These are phyloP conservation scores for Leguminivora glycinivorella DNA, from an alignment of 1,140 invertebrate genomes.

Conservation along the genomic window DNA sequence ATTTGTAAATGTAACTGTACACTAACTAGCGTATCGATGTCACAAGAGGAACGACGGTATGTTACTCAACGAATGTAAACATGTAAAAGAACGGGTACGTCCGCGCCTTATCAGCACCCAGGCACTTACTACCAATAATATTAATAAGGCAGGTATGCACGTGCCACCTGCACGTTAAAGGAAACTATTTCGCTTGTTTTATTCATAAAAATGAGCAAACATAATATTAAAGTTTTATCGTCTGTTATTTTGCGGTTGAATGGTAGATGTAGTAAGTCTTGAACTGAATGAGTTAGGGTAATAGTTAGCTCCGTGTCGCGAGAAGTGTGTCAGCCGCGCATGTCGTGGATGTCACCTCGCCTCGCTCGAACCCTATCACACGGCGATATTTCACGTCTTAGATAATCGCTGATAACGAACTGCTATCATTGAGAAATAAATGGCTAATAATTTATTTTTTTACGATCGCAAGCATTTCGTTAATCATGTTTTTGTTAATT, in stretches of 20 bases:
- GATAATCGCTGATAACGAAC: conserved; percentile 51
- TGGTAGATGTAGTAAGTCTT: neutral
- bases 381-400: conserved; percentile 48
- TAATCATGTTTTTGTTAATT: too few relatives aligned
- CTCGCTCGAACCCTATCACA: conserved; percentile 40
- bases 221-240: neutral
- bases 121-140: conserved; percentile 23
- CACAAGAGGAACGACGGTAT: conserved; percentile 18
- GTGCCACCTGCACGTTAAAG: neutral
- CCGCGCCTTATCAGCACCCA: conserved; percentile 34
- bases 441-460: neutral
- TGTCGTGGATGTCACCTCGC: conserved; percentile 28
- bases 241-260: neutral
- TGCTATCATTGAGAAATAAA: neutral
- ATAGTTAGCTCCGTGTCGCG: neutral
- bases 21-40: conserved; percentile 14
- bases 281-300: neutral
- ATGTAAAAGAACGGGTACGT: conserved; percentile 29
- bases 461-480: neutral
- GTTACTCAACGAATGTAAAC: conserved; percentile 36
- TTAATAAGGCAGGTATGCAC: conserved; percentile 9
- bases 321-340: neutral
- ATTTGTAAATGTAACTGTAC: neutral
- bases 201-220: neutral
- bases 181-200: neutral